These are phyloP conservation scores for Drosophila arizonae DNA, from an alignment of 1,140 invertebrate species.

Conservation along the genomic window DNA sequence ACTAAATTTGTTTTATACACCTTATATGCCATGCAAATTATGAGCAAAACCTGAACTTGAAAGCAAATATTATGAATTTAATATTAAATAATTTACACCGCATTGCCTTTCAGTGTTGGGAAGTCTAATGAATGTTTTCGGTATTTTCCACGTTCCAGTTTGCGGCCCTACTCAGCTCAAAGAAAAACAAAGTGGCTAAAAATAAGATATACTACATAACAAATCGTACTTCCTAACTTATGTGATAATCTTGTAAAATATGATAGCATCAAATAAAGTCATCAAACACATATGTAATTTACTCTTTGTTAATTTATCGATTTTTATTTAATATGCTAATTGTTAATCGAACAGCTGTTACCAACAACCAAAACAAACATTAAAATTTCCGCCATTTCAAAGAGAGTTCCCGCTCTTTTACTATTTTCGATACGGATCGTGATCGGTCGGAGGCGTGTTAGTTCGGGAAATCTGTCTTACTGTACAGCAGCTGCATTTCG, in stretches of 20 bases:
- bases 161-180: constrained; percentile 1
- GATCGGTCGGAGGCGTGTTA: background rate
- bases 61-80: background rate
- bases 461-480: background rate
- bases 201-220: background rate
- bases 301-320: constrained; percentile 1
- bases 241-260: background rate
- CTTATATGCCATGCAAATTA: no score
- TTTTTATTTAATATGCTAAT: background rate
- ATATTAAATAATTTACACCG: background rate
- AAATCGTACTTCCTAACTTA: background rate
- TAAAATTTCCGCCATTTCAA: constrained; percentile 21
- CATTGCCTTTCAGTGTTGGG: background rate
- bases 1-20: no score
- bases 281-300: constrained; percentile 30
- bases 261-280: background rate
- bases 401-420: constrained; percentile 32
- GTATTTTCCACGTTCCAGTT: background rate
- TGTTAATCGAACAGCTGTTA: constrained; percentile 27
- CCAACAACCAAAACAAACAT: constrained; percentile 12
- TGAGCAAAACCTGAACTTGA: no score
- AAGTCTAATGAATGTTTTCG: background rate
- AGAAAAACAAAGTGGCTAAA: background rate
- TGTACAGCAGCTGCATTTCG: constrained; percentile 10
- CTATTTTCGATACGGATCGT: background rate